Evolutionary conservation across 2,113 vertebrate genomes (phyloP), one percentile per base, ranked within the genome.

Genomic region (Bos indicus): DNA sequence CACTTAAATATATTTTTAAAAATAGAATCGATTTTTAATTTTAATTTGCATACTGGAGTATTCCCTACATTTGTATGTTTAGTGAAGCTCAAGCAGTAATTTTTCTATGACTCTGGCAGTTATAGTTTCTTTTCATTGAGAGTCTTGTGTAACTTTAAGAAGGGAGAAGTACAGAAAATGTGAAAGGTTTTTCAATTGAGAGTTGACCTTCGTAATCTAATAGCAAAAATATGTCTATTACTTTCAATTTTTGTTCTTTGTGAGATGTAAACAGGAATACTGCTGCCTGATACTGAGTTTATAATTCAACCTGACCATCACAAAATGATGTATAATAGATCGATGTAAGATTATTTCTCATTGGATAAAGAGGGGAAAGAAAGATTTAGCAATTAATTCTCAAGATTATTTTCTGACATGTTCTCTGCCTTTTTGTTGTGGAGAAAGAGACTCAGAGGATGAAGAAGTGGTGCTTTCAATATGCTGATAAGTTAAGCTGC

Each of bases 401-500:
- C 25, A 56, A 85, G 36, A 64, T 95, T 91, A 54, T 81, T 97
- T 94, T 90, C 77, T 91, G 67, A 91, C 26, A 86, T 71, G 88
- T 67, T 8, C 54, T 15, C 46, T 82, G 23, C 28, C 28, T 57
- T 62, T 90, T 23, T 46, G 9, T 16, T 78, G 43, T 89, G 30
- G 51, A 91, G 28, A 94, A 62, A 56, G 56, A 95, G 57, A 83
- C 21, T 26, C 25, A 30, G 28, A 82, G 28, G n/a, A 46, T 56
- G 60, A 64, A 91, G 23, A 95, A 77, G 25, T 78, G 74, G 13
- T 80, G 30, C 52, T 92, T 94, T 94, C 64, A 74, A 17, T 97
- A 87, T 91, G 81, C 52, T 43, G 90, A 85, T 93, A 40, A 74
- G 9, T 89, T 97, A 97, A 95, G 62, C 82, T 91, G 28, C 88